Evolutionary conservation across 2,797 vertebrate species (phyloP).

Genomic region (Sciurus vulgaris): DNA sequence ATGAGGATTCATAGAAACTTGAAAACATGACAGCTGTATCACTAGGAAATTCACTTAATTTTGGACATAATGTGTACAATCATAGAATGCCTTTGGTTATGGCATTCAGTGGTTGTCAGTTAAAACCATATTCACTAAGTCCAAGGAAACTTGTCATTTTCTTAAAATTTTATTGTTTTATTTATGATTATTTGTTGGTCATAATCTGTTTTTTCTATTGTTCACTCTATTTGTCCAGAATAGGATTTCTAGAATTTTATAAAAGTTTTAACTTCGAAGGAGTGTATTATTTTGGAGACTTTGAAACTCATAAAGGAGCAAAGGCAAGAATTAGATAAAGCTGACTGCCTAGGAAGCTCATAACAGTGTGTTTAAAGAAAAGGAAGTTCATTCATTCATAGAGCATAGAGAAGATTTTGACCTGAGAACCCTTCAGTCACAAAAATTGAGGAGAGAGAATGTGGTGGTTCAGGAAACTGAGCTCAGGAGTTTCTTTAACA

Average conservation of each 20-base stretch:
- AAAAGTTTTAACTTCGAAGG: neutral
- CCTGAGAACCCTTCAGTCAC: neutral
- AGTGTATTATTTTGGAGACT: neutral
- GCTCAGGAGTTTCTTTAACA: conserved; percentile 24
- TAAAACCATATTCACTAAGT: neutral
- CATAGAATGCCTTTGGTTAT: neutral
- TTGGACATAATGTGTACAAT: neutral
- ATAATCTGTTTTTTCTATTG: neutral
- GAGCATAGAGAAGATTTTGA: neutral
- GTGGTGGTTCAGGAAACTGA: neutral
- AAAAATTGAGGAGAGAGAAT: neutral
- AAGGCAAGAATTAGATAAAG: neutral
- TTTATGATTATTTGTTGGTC: neutral
- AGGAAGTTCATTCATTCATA: neutral
- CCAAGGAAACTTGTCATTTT: neutral
- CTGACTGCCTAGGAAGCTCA: neutral
- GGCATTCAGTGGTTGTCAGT: neutral
- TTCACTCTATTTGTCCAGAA: neutral
- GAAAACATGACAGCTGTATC: neutral
- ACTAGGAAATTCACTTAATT: neutral
- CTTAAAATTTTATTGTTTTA: neutral
- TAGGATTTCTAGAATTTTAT: neutral
- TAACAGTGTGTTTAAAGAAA: neutral
- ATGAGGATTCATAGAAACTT: neutral
- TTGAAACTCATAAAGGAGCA: neutral